Evolutionary conservation across 2,113 vertebrate genomes (phyloP).

Genomic region (Ciconia boyciana): DNA sequence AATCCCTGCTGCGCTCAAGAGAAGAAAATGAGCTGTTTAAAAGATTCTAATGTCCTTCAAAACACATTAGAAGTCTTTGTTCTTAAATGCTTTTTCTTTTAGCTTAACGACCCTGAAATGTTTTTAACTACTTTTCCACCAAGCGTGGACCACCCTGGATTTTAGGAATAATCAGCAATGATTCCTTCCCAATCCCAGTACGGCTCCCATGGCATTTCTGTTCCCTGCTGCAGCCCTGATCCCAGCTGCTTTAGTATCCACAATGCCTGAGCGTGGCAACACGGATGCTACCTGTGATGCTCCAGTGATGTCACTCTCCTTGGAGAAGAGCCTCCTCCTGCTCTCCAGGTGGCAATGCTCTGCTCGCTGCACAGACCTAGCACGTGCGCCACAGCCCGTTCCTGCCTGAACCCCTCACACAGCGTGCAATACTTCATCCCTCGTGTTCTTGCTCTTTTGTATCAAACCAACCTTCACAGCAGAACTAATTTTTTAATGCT

Average conservation of each 20-base stretch:
- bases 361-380: neutral
- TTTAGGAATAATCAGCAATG: neutral
- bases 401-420: neutral
- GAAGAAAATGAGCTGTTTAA: neutral
- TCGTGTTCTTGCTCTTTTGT: neutral
- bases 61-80: neutral
- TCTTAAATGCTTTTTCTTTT: neutral
- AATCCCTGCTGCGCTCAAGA: neutral
- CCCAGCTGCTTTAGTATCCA: neutral
- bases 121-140: neutral
- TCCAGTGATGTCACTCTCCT: neutral
- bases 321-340: neutral
- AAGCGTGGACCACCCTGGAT: neutral
- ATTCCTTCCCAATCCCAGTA: neutral
- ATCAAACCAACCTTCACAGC: neutral
- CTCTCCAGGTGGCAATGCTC: neutral
- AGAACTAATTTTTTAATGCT: neutral
- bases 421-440: neutral
- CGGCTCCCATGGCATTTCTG: neutral
- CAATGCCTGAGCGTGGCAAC: neutral
- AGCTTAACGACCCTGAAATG: neutral
- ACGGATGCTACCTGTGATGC: neutral
- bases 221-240: neutral
- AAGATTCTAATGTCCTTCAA: neutral
- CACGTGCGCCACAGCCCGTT: neutral